These are phyloP conservation scores for Drosophila elegans DNA, from an alignment of 1,140 invertebrate species.

Conservation along the genomic window DNA sequence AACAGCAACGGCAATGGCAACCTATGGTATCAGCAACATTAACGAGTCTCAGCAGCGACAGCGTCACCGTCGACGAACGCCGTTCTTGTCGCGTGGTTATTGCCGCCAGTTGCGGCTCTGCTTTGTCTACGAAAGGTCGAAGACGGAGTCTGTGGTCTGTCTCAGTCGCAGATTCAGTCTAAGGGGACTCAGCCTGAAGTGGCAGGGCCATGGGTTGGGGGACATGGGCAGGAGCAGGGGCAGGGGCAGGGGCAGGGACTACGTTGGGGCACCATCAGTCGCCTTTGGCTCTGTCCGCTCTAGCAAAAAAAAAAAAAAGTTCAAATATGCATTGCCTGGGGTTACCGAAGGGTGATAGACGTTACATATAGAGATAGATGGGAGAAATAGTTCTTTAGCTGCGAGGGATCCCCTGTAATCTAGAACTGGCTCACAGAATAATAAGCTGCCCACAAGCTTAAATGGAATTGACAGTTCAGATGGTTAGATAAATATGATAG, in stretches of 20 bases:
- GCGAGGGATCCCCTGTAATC: constrained; percentile 33
- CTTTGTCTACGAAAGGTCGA: constrained; percentile 82
- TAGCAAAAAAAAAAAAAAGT: constrained; percentile 18
- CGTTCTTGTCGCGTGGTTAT: constrained; percentile 68
- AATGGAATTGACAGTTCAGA: not conserved
- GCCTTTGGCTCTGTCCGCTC: constrained; percentile 31
- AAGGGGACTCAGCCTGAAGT: constrained; percentile 1
- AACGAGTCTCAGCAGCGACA: constrained; percentile 58
- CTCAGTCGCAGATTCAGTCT: constrained; percentile 30
- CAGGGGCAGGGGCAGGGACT: not conserved
- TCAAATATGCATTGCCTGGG: constrained; percentile 51
- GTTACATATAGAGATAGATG: not conserved
- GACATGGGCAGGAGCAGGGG: not conserved
- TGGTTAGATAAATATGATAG: not conserved
- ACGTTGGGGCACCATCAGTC: not conserved
- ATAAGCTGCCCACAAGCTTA: not conserved
- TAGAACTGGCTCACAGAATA: not conserved
- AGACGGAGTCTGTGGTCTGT: constrained; percentile 73
- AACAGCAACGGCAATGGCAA: constrained; percentile 36
- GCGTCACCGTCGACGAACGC: constrained; percentile 70
- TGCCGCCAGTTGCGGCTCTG: constrained; percentile 67
- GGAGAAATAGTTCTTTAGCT: constrained; percentile 26
- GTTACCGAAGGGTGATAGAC: not conserved
- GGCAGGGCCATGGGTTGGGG: not conserved
- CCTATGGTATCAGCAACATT: constrained; percentile 58